Evolutionary conservation across 2,888 invertebrate species (phyloP).

Genomic region (Deroplatys truncata): DNA sequence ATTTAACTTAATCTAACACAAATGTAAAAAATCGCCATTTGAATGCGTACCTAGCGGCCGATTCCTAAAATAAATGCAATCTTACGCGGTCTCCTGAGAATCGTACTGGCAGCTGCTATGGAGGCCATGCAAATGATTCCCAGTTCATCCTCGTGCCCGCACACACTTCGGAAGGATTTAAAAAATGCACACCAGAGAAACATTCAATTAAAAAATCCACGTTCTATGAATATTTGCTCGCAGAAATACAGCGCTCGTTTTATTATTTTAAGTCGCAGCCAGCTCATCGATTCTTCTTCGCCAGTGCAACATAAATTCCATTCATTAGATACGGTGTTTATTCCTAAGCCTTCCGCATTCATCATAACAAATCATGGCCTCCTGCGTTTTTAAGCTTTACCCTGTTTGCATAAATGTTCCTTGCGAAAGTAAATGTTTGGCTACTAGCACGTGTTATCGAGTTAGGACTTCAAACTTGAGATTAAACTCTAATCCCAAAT

Average conservation of each 20-base stretch:
- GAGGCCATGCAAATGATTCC: neutral
- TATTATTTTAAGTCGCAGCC: neutral
- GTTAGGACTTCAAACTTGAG: neutral
- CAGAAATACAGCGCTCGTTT: neutral
- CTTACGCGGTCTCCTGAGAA: neutral
- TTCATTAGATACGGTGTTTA: neutral
- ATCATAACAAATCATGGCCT: neutral
- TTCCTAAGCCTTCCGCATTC: neutral
- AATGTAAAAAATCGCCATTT: too few species aligned
- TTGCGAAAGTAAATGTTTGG: neutral
- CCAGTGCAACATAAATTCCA: neutral
- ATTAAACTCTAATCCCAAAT: neutral
- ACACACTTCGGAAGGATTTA: neutral
- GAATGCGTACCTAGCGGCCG: too few species aligned
- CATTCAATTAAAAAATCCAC: neutral
- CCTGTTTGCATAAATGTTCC: neutral
- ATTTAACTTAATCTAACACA: too few species aligned
- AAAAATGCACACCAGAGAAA: neutral
- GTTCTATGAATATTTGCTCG: neutral
- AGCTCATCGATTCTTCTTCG: neutral
- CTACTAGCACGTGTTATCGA: neutral
- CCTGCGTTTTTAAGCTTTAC: neutral
- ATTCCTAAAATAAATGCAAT: too few species aligned
- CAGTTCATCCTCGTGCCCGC: neutral
- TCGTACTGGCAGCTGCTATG: neutral